Base-by-base conservation (phyloP, 2,888 invertebrate species). In the Silvanus unidentatus region DNA sequence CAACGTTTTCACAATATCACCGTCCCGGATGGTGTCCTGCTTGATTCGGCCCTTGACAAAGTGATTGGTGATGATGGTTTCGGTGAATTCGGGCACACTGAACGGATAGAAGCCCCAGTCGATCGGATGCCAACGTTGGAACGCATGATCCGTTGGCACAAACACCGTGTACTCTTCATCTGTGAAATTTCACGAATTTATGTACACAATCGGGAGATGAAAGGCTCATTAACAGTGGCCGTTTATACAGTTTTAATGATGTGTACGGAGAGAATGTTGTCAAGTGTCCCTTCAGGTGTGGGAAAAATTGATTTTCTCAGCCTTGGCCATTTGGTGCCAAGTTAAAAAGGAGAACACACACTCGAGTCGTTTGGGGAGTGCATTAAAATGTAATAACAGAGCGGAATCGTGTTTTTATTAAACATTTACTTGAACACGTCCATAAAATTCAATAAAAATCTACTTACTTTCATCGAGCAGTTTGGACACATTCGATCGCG, bases 101-200 rank as follows among this genome's bases (percentile, higher is more conserved):
- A 82, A 82, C 2, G 81, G 81, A 66, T 81, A 81, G 70, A 82
- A 82, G 37, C 81, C 82, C 81, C 81, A 81, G 65, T 81, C 81
- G 55, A 81, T 81, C 43, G 82, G 81, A 66, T 81, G 81, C 80
- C 81, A 81, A 50, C 80, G 70, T 62, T 81, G 81, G 62, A 82
- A 81, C 46, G 81, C 81, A 63, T 77, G 77, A 64, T 81, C 81
- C 43, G 78, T 77, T 42, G 82, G 82, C 51, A 81, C 77, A 49
- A 82, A 75, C 10, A 81, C 78, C 27, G 80, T 81, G 60, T 79
- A 82, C 42, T 75, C 72, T 53, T 77, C 75, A 55, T 73, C 77
- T 77, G 63, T 27, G 62, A 63, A 39, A 22, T 50, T 9, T 32
- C 10, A 32, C 32, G n/a, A 32, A 32, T 3, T 28, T 28, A 28